These are phyloP conservation scores for Dryadula phaetusa DNA, from an alignment of 2,888 invertebrate genomes.

Conservation along the genomic window DNA sequence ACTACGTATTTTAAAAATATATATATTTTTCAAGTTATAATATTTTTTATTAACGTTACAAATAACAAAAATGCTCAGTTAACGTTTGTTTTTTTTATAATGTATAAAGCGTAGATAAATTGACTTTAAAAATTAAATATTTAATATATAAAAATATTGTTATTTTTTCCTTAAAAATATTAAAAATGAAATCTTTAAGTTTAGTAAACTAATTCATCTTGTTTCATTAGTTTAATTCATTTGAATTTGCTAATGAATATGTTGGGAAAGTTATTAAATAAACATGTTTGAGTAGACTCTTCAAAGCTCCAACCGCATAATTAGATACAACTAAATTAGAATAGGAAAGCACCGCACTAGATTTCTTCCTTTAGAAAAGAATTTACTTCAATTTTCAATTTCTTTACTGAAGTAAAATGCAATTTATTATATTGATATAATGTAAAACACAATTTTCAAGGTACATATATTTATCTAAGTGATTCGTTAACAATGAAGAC, in stretches of 20 bases:
- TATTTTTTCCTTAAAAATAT: too few species aligned
- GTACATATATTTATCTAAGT: background rate
- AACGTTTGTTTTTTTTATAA: too few species aligned
- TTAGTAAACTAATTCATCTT: background rate
- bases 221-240: background rate
- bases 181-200: too few species aligned
- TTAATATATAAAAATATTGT: too few species aligned
- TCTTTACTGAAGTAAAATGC: background rate
- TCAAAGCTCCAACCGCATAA: background rate
- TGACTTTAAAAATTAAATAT: too few species aligned
- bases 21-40: too few species aligned
- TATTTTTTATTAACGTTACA: too few species aligned
- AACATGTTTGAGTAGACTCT: conserved; percentile 6
- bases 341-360: background rate
- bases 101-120: too few species aligned
- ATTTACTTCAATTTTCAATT: background rate
- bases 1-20: too few species aligned
- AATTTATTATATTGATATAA: background rate
- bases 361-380: background rate
- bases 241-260: background rate
- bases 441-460: background rate
- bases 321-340: background rate
- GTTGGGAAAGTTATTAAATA: background rate
- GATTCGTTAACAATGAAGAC: conserved; percentile 15
- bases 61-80: too few species aligned